These are phyloP conservation scores for Caerostris darwini DNA, from an alignment of 1,140 invertebrate species.

Conservation along the genomic window DNA sequence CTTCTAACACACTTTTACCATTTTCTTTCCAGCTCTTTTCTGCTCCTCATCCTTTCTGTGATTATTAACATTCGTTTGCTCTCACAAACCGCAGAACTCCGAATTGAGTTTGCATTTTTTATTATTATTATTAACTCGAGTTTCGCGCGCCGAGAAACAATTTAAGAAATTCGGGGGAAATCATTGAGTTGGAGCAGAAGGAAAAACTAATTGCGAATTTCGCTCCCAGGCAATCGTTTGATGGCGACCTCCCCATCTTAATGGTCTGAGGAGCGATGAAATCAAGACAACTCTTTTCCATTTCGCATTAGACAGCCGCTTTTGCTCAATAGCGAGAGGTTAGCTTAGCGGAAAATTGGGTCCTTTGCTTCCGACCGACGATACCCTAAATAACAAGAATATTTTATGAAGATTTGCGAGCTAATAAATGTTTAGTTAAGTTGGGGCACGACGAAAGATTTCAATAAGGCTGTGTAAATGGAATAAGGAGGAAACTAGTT, in stretches of 20 bases:
- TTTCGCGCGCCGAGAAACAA: slow-evolving; percentile 44
- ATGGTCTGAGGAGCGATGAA: slow-evolving; percentile 50
- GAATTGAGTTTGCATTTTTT: slow-evolving; percentile 65
- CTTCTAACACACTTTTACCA: slow-evolving; percentile 62
- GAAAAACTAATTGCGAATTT: slow-evolving; percentile 74
- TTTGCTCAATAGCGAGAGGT: not conserved
- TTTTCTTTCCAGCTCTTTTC: slow-evolving; percentile 39
- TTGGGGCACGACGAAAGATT: not conserved
- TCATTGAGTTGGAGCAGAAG: slow-evolving; percentile 56
- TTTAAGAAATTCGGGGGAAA: slow-evolving; percentile 29
- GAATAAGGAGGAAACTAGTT: too few species aligned
- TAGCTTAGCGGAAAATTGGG: not conserved
- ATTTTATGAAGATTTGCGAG: slow-evolving; percentile 40
- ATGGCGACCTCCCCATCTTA: slow-evolving; percentile 30
- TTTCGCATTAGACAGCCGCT: not conserved
- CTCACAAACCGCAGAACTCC: slow-evolving; percentile 61
- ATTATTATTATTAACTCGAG: slow-evolving; percentile 61
- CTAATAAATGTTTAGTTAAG: slow-evolving; percentile 20
- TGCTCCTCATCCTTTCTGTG: not conserved
- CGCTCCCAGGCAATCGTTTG: slow-evolving; percentile 47
- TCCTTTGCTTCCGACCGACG: not conserved
- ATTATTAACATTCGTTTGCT: slow-evolving; percentile 75
- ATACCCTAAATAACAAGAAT: not conserved
- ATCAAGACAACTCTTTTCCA: slow-evolving; percentile 15
- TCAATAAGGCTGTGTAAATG: too few species aligned